Conservation (phyloP, 1,140 invertebrate genomes). For the Palaemon carinicauda region DNA sequence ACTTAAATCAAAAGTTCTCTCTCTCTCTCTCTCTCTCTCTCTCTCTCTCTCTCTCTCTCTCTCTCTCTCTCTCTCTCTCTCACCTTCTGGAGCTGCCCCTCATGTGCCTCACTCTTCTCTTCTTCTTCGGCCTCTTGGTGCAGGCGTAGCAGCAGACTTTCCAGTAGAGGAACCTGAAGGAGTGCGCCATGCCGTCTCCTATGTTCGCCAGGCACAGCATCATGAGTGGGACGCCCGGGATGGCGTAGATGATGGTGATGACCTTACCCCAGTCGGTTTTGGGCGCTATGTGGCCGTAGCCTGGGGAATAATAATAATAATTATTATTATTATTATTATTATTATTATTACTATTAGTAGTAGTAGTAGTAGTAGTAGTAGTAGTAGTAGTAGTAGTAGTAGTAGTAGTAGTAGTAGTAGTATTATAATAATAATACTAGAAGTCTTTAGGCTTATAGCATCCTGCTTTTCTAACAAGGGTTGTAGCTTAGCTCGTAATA, state of each 20-base stretch:
- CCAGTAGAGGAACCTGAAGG: constrained; percentile 74
- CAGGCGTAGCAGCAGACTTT: constrained; percentile 83
- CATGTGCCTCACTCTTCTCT: constrained; percentile 27
- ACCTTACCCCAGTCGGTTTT: constrained; percentile 92
- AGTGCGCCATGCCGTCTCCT: constrained; percentile 94
- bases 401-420: too few species aligned
- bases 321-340: too few species aligned
- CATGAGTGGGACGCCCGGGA: constrained; percentile 94
- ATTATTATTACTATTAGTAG: too few species aligned
- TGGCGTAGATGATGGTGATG: constrained; percentile 94
- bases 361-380: too few species aligned
- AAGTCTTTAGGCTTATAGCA: too few species aligned
- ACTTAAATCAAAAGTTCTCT: background rate
- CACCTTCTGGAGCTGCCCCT: constrained; percentile 32
- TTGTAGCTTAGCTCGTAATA: too few species aligned
- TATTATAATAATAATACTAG: too few species aligned
- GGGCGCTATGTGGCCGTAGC: constrained; percentile 94
- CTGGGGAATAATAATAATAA: constrained; percentile 68
- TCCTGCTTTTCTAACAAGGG: too few species aligned
- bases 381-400: too few species aligned
- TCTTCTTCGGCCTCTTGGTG: constrained; percentile 75
- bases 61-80: background rate
- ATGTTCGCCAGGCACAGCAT: constrained; percentile 93
- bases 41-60: background rate
- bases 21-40: background rate